Evolutionary conservation across 2,888 invertebrate species (phyloP), one percentile per base, ranked within the genome.

Genomic region (Tetheella fluctuosa): DNA sequence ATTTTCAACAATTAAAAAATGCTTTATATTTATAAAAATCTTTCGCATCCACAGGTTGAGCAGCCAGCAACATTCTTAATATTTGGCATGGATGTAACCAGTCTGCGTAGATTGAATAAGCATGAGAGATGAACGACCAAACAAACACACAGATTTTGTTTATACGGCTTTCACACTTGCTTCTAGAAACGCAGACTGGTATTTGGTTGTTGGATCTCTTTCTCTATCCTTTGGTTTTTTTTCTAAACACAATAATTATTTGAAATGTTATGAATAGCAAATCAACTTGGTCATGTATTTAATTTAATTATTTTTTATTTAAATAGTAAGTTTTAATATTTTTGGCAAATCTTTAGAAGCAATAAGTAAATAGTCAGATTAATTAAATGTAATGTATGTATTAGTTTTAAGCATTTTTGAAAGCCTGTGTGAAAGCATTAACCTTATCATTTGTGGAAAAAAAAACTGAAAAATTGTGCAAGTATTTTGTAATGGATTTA

Each of bases 1-100:
- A n/a, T n/a, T n/a, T n/a, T n/a, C n/a, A n/a, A n/a, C n/a, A n/a
- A n/a, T n/a, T n/a, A n/a, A n/a, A n/a, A n/a, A n/a, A n/a, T n/a
- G n/a, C n/a, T n/a, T n/a, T n/a, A n/a, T n/a, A n/a, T n/a, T n/a
- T n/a, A n/a, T n/a, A n/a, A n/a, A n/a, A n/a, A 39, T 7, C 39
- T 39, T n/a, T 62, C 61, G n/a, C 74, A 89, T 89, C 87, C 88
- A 10, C 77, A 57, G n/a, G 86, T 89, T 55, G 78, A 79, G 39
- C 85, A 85, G 60, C 77, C 87, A 0, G 77, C 88, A 0, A 4
- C 67, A 0, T 92, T 90, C 64, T 48, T 69, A 0, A 90, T 92
- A 30, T 91, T 86, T 65, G 92, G 92, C 8, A 89, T 92, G 89
- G 86, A 87, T 2, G 89, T 92, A 10, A 87, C 88, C 6, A 86